Base-by-base conservation (phyloP, 2,888 invertebrate species). In the Helicoverpa assulta region DNA sequence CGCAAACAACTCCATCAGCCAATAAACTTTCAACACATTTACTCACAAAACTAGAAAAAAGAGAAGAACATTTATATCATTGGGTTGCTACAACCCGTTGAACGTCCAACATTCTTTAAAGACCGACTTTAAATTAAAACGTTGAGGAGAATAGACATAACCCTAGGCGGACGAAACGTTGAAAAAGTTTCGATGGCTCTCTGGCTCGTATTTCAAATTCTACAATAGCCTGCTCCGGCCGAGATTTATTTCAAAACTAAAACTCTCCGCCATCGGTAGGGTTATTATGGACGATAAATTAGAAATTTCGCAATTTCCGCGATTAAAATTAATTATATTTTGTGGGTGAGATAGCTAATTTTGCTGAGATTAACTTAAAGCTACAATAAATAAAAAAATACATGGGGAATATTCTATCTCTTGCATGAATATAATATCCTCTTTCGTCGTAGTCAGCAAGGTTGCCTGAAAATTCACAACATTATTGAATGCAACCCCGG, bases 141-240 rank as follows among this genome's bases (percentile, higher is more conserved):
- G 68, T 74, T 67, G 69, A 70, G 61, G 54, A 64, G 73, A 71
- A 75, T 64, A 77, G 76, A 65, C 75, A 65, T 72, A 78, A 70
- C 81, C 80, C 81, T 82, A 80, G 76, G 69, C 73, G 76, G 77
- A 84, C 86, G 86, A 81, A 85, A 81, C 76, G 86, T 75, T 86
- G 85, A 86, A 88, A 87, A 88, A 88, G 86, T 88, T 88, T 87
- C 87, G 82, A 88, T 88, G 76, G 86, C 81, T 75, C 87, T 85
- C 81, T 66, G 70, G 71, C 76, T 81, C 81, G 84, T 86, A 86
- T 88, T 88, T 88, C 85, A 86, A 88, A 88, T 83, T 84, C 75
- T 81, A 83, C 83, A 83, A 85, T 83, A 76, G 83, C 81, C 61
- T 59, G 70, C 75, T 69, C 69, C 65, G 57, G 66, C 50, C 62